Base-by-base conservation (phyloP, 2,888 invertebrate species). In the Gari tellinella region DNA sequence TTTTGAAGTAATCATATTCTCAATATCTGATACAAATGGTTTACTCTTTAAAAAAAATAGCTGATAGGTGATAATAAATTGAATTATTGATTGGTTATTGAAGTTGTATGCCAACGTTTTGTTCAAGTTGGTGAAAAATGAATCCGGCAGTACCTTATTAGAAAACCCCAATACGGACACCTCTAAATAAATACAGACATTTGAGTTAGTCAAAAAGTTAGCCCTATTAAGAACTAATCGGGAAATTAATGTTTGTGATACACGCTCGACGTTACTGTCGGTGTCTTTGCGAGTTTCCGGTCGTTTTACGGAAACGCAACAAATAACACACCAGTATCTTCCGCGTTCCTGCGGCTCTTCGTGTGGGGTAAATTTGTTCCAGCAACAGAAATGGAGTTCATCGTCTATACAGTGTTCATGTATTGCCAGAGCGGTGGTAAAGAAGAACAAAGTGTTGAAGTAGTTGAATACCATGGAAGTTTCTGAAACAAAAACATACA, bases 401-500 rank as follows among this genome's bases (percentile, higher is more conserved):
- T 60, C 65, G 48, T 74, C 74, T 3, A 74, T 74, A 43, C 74
- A 63, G 19, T 61, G 56, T 55, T 74, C 74, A 25, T 74, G 68
- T 21, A 74, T 45, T 0, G 69, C 56, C 4, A 74, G 49, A n/a
- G 65, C 64, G 10, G 65, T 61, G 38, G 65, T 62, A 53, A 74
- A 74, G 55, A 74, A 69, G 21, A 62, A 41, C 19, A 65, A 58
- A 17, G 69, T 68, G 19, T 61, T 69, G 57, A 69, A 37, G 31
- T 69, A 74, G 61, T 65, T 69, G 49, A 61, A 74, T 1, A 61
- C 4, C 37, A 65, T 61, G 7, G 68, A 69, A 7, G 51, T 37
- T 46, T 69, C 74, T 74, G 69, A 65, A 74, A 74, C 12, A 26
- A n/a, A n/a, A n/a, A n/a, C n/a, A n/a, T n/a, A n/a, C n/a, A n/a